Conservation (phyloP, 2,113 vertebrate species). For the Pituophis catenifer region DNA sequence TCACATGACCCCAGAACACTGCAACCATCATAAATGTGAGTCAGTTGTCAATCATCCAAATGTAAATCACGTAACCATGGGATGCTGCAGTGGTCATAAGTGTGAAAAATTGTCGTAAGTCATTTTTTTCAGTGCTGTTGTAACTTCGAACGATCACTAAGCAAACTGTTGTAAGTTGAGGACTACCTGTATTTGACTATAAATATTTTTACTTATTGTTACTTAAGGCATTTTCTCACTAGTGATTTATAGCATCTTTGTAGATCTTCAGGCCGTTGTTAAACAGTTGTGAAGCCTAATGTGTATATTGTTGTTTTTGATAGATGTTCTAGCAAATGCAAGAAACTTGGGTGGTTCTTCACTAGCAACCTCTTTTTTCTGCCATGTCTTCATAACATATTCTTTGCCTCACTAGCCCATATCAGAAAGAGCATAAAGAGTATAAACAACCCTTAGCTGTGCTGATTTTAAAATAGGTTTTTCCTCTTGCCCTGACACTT, state of each 20-base stretch:
- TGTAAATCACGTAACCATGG: no score
- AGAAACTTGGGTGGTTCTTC: neutral
- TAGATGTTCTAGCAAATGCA: neutral
- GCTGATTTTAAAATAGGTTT: neutral
- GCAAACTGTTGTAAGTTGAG: no score
- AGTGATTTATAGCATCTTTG: neutral
- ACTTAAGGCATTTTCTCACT: neutral
- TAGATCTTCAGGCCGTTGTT: neutral
- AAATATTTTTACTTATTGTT: neutral
- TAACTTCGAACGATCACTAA: no score
- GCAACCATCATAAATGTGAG: no score
- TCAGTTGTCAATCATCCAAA: no score
- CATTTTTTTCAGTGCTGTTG: no score
- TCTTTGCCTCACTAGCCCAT: neutral
- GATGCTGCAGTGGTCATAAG: no score
- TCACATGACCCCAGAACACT: no score
- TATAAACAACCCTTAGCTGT: neutral
- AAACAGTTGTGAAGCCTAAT: neutral
- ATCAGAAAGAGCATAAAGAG: neutral
- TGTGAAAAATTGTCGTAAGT: no score
- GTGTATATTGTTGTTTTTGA: neutral
- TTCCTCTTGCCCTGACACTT: neutral
- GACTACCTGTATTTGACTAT: neutral
- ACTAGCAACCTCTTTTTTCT: neutral
- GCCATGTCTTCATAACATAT: neutral